A percentile compares a stretch with the other conserved stretches of the same genome.
These are phyloP conservation scores for Rhizomys pruinosus DNA, from an alignment of 2,113 vertebrate species.

Conservation along the genomic window DNA sequence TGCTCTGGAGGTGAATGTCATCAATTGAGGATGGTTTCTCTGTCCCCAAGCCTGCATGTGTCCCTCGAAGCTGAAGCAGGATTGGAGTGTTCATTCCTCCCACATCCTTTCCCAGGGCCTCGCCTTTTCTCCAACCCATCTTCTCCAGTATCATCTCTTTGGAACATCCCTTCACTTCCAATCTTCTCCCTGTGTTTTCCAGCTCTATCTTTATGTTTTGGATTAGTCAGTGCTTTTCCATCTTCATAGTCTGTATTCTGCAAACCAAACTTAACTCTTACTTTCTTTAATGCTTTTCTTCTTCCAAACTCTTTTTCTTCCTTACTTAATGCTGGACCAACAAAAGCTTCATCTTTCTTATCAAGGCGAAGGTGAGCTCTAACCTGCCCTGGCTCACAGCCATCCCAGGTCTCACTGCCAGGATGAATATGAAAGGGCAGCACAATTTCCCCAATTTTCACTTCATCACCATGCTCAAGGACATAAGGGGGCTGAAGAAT, in stretches of 20 bases:
- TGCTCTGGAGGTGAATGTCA: slow-evolving; percentile 86
- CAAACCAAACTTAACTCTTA: slow-evolving; percentile 97
- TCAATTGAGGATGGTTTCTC: slow-evolving; percentile 88
- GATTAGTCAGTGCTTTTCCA: slow-evolving; percentile 90
- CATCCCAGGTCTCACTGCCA: slow-evolving; percentile 96
- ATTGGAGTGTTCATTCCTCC: slow-evolving; percentile 95
- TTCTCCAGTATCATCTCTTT: slow-evolving; percentile 96
- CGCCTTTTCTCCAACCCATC: slow-evolving; percentile 99
- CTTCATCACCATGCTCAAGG: slow-evolving; percentile 96
- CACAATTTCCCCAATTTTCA: slow-evolving; percentile 98
- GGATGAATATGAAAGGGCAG: slow-evolving; percentile 98
- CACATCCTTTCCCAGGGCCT: slow-evolving; percentile 95
- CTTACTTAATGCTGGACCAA: slow-evolving; percentile 90
- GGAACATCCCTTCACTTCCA: slow-evolving; percentile 95
- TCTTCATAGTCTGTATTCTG: slow-evolving; percentile 94
- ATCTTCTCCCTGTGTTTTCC: slow-evolving; percentile 92
- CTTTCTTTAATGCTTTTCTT: slow-evolving; percentile 96
- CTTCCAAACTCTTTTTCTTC: slow-evolving; percentile 95
- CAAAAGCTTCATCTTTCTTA: slow-evolving; percentile 88
- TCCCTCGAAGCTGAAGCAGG: slow-evolving; percentile 91
- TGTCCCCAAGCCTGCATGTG: slow-evolving; percentile 93
- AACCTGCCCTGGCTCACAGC: slow-evolving; percentile 98
- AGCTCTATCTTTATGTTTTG: slow-evolving; percentile 95
- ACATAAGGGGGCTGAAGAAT: slow-evolving; percentile 95
- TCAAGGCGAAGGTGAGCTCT: slow-evolving; percentile 96